These are phyloP conservation scores for Brachionus koreanus DNA, from an alignment of 1,140 invertebrate species.

Conservation along the genomic window DNA sequence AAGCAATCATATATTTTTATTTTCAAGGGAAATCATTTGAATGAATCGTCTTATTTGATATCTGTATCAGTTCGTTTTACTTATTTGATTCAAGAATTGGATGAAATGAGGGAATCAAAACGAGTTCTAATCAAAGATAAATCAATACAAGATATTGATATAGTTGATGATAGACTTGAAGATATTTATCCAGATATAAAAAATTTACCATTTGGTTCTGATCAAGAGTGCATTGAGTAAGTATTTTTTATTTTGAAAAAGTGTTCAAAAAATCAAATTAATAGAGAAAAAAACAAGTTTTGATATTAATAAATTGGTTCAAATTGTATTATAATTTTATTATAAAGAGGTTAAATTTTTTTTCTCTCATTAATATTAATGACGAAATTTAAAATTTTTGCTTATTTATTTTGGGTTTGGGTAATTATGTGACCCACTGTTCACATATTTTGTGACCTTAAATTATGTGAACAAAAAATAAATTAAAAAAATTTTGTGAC, in stretches of 20 bases:
- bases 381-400: too few relatives aligned
- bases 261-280: too few relatives aligned
- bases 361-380: too few relatives aligned
- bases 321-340: too few relatives aligned
- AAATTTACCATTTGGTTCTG: slow-evolving; percentile 76
- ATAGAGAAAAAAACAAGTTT: too few relatives aligned
- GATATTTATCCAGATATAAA: slow-evolving; percentile 62
- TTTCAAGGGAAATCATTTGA: slow-evolving; percentile 34
- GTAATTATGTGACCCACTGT: too few relatives aligned
- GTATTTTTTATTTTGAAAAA: not conserved
- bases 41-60: slow-evolving; percentile 59
- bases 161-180: slow-evolving; percentile 66
- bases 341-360: too few relatives aligned
- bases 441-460: too few relatives aligned
- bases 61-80: slow-evolving; percentile 75
- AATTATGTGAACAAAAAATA: too few relatives aligned
- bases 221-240: slow-evolving; percentile 71
- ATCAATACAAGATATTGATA: slow-evolving; percentile 59
- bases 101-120: not conserved
- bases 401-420: too few relatives aligned
- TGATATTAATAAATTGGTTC: too few relatives aligned
- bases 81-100: slow-evolving; percentile 65
- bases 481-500: too few relatives aligned
- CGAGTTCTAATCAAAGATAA: slow-evolving; percentile 50
- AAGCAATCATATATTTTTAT: not conserved